These are phyloP conservation scores for Parazoanthus darwini DNA, from an alignment of 92 coral and sea anemone genomes.

Conservation along the genomic window DNA sequence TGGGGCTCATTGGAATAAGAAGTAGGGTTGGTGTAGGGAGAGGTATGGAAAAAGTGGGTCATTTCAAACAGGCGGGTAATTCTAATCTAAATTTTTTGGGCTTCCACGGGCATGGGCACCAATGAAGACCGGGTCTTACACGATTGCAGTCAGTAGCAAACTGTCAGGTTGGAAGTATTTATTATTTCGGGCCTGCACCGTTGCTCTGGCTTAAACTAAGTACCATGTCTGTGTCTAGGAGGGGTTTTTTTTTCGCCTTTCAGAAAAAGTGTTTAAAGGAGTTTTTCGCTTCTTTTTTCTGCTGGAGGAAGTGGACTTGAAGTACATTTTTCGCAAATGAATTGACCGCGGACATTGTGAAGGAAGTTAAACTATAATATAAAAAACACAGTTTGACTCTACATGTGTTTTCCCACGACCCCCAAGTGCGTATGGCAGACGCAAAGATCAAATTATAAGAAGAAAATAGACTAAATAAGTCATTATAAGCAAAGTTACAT, in stretches of 20 bases:
- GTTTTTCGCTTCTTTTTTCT: slow-evolving; percentile 3
- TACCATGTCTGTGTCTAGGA: background rate
- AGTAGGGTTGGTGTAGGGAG: no score
- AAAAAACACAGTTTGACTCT: background rate
- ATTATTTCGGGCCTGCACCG: background rate
- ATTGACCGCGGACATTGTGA: slow-evolving; percentile 7
- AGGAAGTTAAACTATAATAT: background rate
- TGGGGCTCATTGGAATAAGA: no score
- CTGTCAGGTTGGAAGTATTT: background rate
- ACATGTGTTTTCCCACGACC: slow-evolving; percentile 10
- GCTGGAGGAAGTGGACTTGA: background rate
- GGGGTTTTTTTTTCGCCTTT: background rate
- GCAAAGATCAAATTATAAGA: slow-evolving; percentile 8
- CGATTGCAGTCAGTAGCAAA: background rate
- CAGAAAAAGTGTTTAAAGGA: background rate
- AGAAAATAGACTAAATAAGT: background rate
- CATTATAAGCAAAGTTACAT: background rate
- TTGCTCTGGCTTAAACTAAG: background rate
- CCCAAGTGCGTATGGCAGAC: background rate
- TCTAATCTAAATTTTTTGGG: no score
- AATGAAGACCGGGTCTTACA: background rate
- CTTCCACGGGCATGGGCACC: background rate
- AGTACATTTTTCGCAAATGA: slow-evolving; percentile 1
- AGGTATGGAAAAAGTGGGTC: no score
- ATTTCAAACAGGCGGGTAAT: no score